These are phyloP conservation scores for Tethea ocularis DNA, from an alignment of 2,888 invertebrate species.

Conservation along the genomic window DNA sequence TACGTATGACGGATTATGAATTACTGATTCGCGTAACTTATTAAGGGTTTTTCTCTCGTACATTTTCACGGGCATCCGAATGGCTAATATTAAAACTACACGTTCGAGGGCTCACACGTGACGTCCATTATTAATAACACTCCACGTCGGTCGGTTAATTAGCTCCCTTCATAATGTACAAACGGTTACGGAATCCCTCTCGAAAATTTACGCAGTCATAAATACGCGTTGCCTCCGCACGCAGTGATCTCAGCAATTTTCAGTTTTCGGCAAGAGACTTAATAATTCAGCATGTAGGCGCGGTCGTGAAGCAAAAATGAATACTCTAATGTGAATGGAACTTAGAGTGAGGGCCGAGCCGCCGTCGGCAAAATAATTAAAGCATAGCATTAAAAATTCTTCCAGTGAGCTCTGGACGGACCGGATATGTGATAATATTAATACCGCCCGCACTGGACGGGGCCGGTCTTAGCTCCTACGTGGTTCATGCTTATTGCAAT, in stretches of 20 bases:
- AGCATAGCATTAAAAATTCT: constrained; percentile 82
- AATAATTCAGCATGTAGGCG: constrained; percentile 45
- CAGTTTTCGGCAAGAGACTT: constrained; percentile 75
- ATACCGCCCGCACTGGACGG: constrained; percentile 50
- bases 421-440: constrained; percentile 83
- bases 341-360: constrained; percentile 57
- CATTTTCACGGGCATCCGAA: constrained; percentile 17
- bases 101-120: constrained; percentile 27
- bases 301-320: constrained; percentile 70
- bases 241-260: constrained; percentile 75
- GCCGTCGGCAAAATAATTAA: constrained; percentile 80
- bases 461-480: constrained; percentile 40
- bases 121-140: constrained; percentile 51
- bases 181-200: constrained; percentile 73
- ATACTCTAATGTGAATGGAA: constrained; percentile 83
- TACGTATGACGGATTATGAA: constrained; percentile 6
- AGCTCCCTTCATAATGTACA: constrained; percentile 79
- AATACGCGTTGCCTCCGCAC: constrained; percentile 61
- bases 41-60: constrained; percentile 10
- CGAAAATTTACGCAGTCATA: constrained; percentile 73
- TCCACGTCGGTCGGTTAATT: constrained; percentile 70
- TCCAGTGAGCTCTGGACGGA: constrained; percentile 69
- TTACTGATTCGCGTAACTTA: constrained; percentile 1
- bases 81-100: constrained; percentile 45
- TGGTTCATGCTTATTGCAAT: constrained; percentile 11